Conservation (phyloP, 2,797 vertebrate genomes). For the Lacerta viridis region DNA sequence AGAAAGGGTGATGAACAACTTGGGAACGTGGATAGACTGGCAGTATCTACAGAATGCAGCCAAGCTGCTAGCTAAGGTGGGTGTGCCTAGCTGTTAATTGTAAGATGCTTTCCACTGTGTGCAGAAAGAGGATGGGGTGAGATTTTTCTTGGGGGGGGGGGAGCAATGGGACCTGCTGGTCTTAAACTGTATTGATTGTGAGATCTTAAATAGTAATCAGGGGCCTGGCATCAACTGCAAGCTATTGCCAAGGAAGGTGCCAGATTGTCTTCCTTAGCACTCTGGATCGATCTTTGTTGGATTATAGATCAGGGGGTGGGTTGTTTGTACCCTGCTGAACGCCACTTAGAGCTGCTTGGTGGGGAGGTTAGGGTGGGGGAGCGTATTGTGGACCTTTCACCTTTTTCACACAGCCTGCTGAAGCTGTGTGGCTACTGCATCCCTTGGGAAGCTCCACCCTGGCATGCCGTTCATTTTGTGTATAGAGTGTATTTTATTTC, state of each 20-base stretch:
- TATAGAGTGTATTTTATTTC: background rate
- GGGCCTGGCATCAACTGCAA: background rate
- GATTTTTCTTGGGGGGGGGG: background rate
- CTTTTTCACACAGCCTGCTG: background rate
- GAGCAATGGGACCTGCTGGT: background rate
- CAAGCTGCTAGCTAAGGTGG: constrained; percentile 97
- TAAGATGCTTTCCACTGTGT: background rate
- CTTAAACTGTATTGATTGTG: background rate
- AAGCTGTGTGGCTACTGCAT: background rate
- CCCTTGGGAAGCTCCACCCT: background rate
- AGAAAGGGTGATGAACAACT: constrained; percentile 99
- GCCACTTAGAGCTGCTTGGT: background rate
- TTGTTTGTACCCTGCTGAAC: background rate
- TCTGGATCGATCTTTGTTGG: background rate
- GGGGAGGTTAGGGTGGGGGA: background rate
- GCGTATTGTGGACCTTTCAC: background rate
- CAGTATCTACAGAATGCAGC: constrained; percentile 99
- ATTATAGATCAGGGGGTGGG: background rate
- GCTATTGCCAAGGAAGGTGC: background rate
- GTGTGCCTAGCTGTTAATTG: constrained; percentile 21
- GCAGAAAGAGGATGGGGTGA: background rate
- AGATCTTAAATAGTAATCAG: background rate
- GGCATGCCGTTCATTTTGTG: background rate
- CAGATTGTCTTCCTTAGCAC: background rate
- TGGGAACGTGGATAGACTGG: constrained; percentile 99